Evolutionary conservation across 2,797 vertebrate species (phyloP).

Genomic region (Ispidina lecontei): DNA sequence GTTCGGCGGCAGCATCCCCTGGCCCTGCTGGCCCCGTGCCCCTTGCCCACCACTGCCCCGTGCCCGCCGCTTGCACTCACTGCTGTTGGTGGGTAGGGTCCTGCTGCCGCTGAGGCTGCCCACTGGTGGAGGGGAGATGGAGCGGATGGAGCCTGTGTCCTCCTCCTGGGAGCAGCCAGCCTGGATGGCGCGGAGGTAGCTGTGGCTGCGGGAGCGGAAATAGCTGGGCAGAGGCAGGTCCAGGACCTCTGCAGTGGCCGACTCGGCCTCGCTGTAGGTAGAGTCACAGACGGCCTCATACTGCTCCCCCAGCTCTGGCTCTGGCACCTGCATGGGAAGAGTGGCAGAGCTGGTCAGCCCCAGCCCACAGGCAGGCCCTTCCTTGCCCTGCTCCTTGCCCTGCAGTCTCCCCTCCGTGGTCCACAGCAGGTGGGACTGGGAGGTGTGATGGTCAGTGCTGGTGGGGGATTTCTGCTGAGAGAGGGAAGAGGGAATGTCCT

Average conservation of each 20-base stretch:
- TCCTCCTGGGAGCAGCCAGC: conserved; percentile 98
- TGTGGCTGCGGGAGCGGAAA: conserved; percentile 98
- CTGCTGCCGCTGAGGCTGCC: conserved; percentile 88
- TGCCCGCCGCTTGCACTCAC: conserved; percentile 80
- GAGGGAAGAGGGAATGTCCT: not conserved
- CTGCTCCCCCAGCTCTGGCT: conserved; percentile 89
- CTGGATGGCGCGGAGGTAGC: conserved; percentile 98
- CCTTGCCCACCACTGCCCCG: rapidly evolving
- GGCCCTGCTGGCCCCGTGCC: rapidly evolving
- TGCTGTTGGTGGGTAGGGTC: conserved; percentile 93
- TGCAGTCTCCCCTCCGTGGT: not conserved
- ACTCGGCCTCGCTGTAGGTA: conserved; percentile 89
- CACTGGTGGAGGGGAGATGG: conserved; percentile 90
- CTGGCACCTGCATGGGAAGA: conserved; percentile 83
- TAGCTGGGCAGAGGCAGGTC: conserved; percentile 94
- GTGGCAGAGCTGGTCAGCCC: not conserved
- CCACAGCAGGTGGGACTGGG: rapidly evolving
- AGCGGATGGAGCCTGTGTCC: conserved; percentile 91
- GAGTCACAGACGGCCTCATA: conserved; percentile 92
- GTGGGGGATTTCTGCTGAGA: not conserved
- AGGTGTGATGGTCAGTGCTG: not conserved
- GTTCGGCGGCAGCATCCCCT: rapidly evolving
- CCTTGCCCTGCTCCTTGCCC: not conserved
- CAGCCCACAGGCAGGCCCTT: not conserved
- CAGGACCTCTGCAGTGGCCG: conserved; percentile 86